Evolutionary conservation across 2,113 vertebrate species (phyloP).

Genomic region (Felis catus): F.catus_Fca126_mat1.0 CM031411.1:76781501-76782000

Average conservation of each 20-base stretch:
- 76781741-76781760: constrained; percentile 6
- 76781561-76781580: background rate
- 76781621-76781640: background rate
- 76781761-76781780: background rate
- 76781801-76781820: constrained; percentile 33
- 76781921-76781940: background rate
- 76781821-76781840: background rate
- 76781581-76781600: background rate
- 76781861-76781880: background rate
- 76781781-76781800: background rate
- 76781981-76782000: background rate
- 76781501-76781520: no score
- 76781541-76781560: no score
- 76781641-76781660: background rate
- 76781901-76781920: background rate
- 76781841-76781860: background rate
- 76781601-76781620: background rate
- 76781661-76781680: background rate
- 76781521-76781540: no score
- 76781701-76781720: background rate
- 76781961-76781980: background rate
- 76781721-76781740: background rate
- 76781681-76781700: constrained; percentile 24
- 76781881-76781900: background rate
- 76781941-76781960: background rate